A percentile compares a stretch with the other conserved stretches of the same genome.
phyloP scores from a whole-genome alignment of 1,140 invertebrate genomes.

The Elysia chlorotica region DNA sequence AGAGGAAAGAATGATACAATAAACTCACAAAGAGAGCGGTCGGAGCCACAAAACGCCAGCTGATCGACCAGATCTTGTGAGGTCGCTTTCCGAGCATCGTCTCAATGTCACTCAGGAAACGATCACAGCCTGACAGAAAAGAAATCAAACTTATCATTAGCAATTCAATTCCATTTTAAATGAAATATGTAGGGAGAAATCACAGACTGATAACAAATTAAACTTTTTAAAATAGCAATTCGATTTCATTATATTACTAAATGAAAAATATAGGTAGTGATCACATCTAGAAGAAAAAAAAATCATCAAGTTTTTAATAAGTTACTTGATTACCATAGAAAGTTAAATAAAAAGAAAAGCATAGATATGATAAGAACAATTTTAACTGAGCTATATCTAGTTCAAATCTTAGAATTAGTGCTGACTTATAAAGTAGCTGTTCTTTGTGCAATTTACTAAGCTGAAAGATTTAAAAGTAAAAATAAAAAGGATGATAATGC shows the following conservation, averaged over 20 bases:
- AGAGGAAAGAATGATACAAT: background rate
- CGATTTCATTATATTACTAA: background rate
- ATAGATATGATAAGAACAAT: too few species aligned
- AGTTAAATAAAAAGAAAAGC: too few species aligned
- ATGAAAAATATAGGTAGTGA: too few species aligned
- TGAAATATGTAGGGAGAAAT: background rate
- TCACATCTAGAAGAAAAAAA: too few species aligned
- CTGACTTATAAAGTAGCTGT: too few species aligned
- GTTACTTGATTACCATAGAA: too few species aligned
- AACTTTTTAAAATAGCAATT: background rate
- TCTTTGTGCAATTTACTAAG: too few species aligned
- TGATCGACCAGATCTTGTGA: conserved; percentile 70
- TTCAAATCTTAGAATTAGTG: too few species aligned
- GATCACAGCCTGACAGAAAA: conserved; percentile 43
- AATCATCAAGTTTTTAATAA: too few species aligned
- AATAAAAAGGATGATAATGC: too few species aligned
- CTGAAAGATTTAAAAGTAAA: too few species aligned
- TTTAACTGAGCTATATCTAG: too few species aligned
- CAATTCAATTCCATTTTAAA: background rate
- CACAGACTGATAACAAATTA: background rate
- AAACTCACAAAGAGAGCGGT: conserved; percentile 69
- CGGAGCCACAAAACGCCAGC: conserved; percentile 81
- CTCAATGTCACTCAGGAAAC: conserved; percentile 52
- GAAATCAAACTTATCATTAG: background rate
- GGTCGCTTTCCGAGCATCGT: conserved; percentile 51